Conservation (phyloP, 2,113 vertebrate genomes). For the Sceloporus tristichus region DNA sequence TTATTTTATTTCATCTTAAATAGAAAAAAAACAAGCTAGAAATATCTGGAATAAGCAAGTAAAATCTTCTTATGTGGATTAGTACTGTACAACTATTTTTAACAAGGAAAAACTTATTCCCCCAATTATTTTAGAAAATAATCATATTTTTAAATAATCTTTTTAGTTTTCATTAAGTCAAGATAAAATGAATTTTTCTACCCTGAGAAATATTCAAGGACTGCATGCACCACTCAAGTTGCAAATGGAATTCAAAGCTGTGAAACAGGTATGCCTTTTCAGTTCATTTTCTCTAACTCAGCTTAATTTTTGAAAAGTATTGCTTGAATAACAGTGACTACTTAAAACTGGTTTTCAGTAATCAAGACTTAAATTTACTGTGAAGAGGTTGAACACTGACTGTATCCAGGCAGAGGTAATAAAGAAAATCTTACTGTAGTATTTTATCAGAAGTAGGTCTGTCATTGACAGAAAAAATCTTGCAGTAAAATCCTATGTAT, state of each 20-base stretch:
- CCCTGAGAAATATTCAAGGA: slow-evolving; percentile 92
- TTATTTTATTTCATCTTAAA: neutral
- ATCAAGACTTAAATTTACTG: no score
- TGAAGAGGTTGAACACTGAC: no score
- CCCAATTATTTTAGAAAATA: neutral
- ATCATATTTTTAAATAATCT: slow-evolving; percentile 31
- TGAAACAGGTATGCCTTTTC: slow-evolving; percentile 83
- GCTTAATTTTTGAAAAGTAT: neutral
- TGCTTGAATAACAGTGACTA: no score
- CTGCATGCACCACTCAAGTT: slow-evolving; percentile 91
- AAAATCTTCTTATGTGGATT: neutral
- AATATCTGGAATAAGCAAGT: neutral
- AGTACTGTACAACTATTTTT: neutral
- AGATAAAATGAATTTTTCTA: slow-evolving; percentile 93
- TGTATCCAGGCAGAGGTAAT: no score
- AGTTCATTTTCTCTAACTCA: neutral
- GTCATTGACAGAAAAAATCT: no score
- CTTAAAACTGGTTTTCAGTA: no score
- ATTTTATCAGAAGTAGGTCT: no score
- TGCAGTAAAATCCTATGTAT: no score
- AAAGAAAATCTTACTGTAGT: no score
- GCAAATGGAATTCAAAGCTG: slow-evolving; percentile 95
- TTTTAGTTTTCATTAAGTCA: slow-evolving; percentile 91
- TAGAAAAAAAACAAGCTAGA: neutral
- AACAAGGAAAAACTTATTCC: neutral